Evolutionary conservation across 2,113 vertebrate genomes (phyloP).

Genomic region (Tiliqua scincoides): DNA sequence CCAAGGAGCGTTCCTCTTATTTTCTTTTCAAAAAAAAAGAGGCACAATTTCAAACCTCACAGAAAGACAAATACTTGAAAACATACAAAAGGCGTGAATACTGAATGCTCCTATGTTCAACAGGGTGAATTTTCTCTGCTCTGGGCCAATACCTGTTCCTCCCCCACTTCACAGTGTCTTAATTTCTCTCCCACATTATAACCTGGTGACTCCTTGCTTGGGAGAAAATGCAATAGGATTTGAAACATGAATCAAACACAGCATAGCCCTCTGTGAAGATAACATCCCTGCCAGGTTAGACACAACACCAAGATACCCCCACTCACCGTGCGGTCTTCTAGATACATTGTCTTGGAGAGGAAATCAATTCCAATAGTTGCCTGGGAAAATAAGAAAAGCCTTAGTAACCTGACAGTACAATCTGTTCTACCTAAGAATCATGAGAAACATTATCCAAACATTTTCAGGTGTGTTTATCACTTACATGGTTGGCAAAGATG

Average conservation of each 20-base stretch:
- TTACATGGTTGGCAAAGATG: no score
- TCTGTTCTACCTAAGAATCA: background rate
- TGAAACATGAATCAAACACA: background rate
- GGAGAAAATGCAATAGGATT: background rate
- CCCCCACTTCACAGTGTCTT: background rate
- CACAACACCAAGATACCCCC: background rate
- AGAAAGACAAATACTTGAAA: background rate
- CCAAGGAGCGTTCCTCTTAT: background rate
- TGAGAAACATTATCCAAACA: no score
- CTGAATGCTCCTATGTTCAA: background rate
- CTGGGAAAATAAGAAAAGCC: conserved; percentile 62
- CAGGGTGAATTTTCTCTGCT: no score
- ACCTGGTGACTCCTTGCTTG: background rate
- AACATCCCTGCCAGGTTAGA: background rate
- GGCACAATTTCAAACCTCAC: background rate
- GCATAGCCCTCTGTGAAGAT: background rate
- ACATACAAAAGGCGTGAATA: background rate
- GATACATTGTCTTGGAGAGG: conserved; percentile 95
- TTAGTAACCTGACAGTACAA: background rate
- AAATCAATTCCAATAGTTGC: conserved; percentile 95
- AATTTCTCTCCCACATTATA: background rate
- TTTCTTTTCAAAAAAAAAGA: background rate
- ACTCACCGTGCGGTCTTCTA: conserved; percentile 93
- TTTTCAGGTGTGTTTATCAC: no score
- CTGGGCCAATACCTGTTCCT: background rate